A percentile compares a stretch with the other conserved stretches of the same genome.
phyloP scores from a whole-genome alignment of 2,113 vertebrate species.

The Etheostoma spectabile region DNA sequence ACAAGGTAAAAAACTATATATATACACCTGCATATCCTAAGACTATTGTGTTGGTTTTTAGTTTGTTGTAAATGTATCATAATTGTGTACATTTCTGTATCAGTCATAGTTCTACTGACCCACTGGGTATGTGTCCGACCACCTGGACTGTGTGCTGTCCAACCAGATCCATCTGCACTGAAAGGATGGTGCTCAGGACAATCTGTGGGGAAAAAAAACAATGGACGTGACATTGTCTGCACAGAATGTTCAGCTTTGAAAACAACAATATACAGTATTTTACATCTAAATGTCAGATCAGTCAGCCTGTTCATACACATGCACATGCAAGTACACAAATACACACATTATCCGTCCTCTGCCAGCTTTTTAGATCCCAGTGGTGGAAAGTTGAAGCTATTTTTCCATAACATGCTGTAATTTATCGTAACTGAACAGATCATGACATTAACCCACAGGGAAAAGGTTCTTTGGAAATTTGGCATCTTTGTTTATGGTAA shows the following conservation, averaged over 20 bases:
- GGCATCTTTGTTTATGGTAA: neutral
- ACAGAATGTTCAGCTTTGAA: constrained; percentile 25
- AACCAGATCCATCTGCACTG: constrained; percentile 69
- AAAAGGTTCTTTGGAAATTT: neutral
- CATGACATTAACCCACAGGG: neutral
- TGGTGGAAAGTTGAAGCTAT: neutral
- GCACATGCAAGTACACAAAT: constrained; percentile 1
- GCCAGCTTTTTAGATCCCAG: neutral
- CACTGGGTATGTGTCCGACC: constrained; percentile 73
- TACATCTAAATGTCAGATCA: constrained; percentile 22
- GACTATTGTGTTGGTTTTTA: too few relatives aligned
- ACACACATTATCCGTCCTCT: neutral
- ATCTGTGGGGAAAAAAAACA: constrained; percentile 58
- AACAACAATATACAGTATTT: constrained; percentile 23
- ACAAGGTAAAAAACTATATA: too few relatives aligned
- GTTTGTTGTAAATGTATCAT: too few relatives aligned
- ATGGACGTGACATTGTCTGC: constrained; percentile 26
- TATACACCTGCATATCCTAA: too few relatives aligned
- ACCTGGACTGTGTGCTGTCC: constrained; percentile 69
- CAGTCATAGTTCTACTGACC: constrained; percentile 70
- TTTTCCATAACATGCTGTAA: neutral
- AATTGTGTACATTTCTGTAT: too few relatives aligned
- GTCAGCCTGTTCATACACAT: neutral
- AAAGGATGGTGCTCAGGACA: constrained; percentile 54
- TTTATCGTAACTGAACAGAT: neutral